Conservation (phyloP, 2,113 vertebrate species). For the Scophthalmus maximus region DNA sequence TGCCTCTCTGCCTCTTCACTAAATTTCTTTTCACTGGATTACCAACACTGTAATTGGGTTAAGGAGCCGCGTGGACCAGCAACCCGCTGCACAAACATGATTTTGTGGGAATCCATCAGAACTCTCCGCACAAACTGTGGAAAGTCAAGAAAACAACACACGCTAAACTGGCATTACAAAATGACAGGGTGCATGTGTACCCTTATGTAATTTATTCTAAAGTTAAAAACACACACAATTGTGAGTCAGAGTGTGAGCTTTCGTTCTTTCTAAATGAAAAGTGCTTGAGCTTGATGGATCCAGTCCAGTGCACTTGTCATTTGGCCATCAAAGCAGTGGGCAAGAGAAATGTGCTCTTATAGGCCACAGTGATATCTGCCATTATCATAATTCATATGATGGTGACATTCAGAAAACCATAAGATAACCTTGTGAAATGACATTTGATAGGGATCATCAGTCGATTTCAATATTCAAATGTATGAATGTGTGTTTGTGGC, state of each 20-base stretch:
- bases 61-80: slow-evolving; percentile 61
- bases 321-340: slow-evolving; percentile 15
- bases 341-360: background rate
- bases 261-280: slow-evolving; percentile 17
- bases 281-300: slow-evolving; percentile 3
- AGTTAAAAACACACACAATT: background rate
- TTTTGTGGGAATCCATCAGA: slow-evolving; percentile 69
- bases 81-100: slow-evolving; percentile 55
- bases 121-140: slow-evolving; percentile 30
- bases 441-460: background rate
- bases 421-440: background rate
- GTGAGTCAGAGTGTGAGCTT: background rate
- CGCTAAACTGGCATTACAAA: slow-evolving; percentile 1
- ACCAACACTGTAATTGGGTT: slow-evolving; percentile 73
- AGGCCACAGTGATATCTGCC: background rate
- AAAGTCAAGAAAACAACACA: slow-evolving; percentile 54
- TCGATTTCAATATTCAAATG: slow-evolving; percentile 10
- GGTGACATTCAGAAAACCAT: slow-evolving; percentile 11
- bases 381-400: slow-evolving; percentile 7
- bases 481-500: background rate
- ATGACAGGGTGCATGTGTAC: background rate
- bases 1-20: slow-evolving; percentile 55
- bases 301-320: slow-evolving; percentile 9
- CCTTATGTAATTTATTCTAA: background rate
- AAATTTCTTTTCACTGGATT: slow-evolving; percentile 73